Base-by-base conservation (phyloP, 2,797 vertebrate species). In the Menidia menidia region DNA sequence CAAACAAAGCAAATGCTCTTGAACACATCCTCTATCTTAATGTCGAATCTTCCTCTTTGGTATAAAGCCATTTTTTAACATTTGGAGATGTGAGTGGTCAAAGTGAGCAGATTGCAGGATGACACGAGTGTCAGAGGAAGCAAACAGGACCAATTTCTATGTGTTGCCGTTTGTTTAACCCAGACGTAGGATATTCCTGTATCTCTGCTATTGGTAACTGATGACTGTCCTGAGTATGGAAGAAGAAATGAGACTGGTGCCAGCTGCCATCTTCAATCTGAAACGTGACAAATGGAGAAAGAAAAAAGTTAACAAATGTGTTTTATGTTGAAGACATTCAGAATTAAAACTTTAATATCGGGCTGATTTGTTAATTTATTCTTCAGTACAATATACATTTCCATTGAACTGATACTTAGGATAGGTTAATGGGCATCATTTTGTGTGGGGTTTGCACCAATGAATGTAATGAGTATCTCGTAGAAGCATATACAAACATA, bases 241-340 rank as follows among this genome's bases (percentile, higher is more conserved):
- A 98, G 84, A 95, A 86, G 88, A 98, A 98, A 75, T 80, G 93
- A 52, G 97, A 95, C 87, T 95, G 96, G 89, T 85, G 96, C 97
- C 98, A 98, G 89, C 90, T 95, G 93, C 97, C 96, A 73, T 99
- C 97, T 88, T 95, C 96, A 87, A 97, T 95, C 98, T 99, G 81
- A 71, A 69, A 78, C 50, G 61, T 31, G 68, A 15, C 8, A n/a
- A 6, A 13, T 10, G 10, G 16, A 31, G 39, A 7, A 31, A 32
- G 48, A 12, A n/a, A n/a, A 52, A 55, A 16, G 30, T 7, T 52
- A 66, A 55, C 13, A 58, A 63, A 30, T 6, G 18, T 11, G 2
- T 25, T 25, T 25, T 25, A 25, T 25, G 25, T 25, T 25, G 25
- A 25, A 25, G 25, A 25, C 25, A 25, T 25, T 25, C 25, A 25